Evolutionary conservation across 2,888 invertebrate genomes (phyloP).

Genomic region (Heliconius ethilla): DNA sequence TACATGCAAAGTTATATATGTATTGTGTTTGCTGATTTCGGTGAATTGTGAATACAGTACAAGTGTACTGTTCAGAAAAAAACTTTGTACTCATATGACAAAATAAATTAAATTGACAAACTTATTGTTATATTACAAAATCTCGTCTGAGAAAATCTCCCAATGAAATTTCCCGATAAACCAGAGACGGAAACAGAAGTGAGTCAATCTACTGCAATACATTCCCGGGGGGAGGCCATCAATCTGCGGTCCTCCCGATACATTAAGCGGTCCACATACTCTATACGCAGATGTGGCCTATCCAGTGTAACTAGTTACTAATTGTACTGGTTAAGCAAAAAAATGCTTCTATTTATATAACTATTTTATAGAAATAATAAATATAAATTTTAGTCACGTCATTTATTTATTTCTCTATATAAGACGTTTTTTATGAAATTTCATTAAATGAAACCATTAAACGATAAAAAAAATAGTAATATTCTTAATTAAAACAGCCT

Average conservation of each 20-base stretch:
- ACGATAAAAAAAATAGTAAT: background rate
- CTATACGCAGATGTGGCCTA: slow-evolving; percentile 70
- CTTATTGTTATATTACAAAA: background rate
- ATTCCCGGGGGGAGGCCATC: slow-evolving; percentile 60
- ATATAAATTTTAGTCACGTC: background rate
- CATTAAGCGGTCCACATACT: slow-evolving; percentile 71
- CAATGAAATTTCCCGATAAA: slow-evolving; percentile 37
- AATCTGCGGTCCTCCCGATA: slow-evolving; percentile 72
- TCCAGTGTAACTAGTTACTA: slow-evolving; percentile 40
- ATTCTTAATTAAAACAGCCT: slow-evolving; percentile 17
- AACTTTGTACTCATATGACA: no score
- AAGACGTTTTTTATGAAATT: background rate
- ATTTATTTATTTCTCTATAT: background rate
- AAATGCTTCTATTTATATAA: background rate
- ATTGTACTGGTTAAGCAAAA: slow-evolving; percentile 19
- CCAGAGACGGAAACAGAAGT: slow-evolving; percentile 49
- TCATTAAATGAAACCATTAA: slow-evolving; percentile 17
- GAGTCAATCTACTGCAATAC: slow-evolving; percentile 61
- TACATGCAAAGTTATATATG: no score
- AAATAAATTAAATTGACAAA: no score
- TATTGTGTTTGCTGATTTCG: no score
- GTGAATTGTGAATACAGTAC: no score
- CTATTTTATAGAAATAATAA: background rate
- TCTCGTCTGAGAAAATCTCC: slow-evolving; percentile 29
- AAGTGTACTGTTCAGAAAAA: no score